These are phyloP conservation scores for Xestia sexstrigata DNA, from an alignment of 2,888 invertebrate genomes.

Conservation along the genomic window DNA sequence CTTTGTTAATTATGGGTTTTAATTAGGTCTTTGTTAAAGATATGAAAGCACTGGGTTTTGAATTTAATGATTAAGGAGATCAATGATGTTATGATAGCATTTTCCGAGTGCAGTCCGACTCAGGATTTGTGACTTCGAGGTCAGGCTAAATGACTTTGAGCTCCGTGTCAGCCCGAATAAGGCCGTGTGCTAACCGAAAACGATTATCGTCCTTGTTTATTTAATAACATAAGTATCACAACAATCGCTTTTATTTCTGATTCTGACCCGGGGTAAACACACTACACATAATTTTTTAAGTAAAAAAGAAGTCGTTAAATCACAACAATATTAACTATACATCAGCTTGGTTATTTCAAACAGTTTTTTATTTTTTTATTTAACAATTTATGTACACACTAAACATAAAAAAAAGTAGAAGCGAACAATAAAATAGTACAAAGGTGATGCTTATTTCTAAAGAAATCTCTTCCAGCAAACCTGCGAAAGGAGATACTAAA, in stretches of 20 bases:
- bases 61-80: not conserved
- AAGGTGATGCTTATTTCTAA: too few species aligned
- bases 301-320: not conserved
- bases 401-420: too few species aligned
- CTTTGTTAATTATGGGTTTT: conserved; percentile 9
- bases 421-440: too few species aligned
- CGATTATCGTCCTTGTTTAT: not conserved
- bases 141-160: not conserved
- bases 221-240: not conserved
- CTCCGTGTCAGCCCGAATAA: not conserved
- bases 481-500: too few species aligned
- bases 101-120: not conserved
- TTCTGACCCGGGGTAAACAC: not conserved
- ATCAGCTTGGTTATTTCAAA: not conserved
- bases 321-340: not conserved
- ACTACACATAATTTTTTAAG: not conserved
- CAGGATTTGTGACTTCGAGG: not conserved
- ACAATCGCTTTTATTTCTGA: not conserved
- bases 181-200: not conserved
- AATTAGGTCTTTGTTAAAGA: conserved; percentile 18
- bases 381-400: too few species aligned
- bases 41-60: not conserved
- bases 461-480: too few species aligned
- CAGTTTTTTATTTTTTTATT: too few species aligned
- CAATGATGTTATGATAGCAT: not conserved